Evolutionary conservation across 1,140 invertebrate species (phyloP), one percentile per base, ranked within the genome.

Genomic region (Zaprionus nigranus): DNA sequence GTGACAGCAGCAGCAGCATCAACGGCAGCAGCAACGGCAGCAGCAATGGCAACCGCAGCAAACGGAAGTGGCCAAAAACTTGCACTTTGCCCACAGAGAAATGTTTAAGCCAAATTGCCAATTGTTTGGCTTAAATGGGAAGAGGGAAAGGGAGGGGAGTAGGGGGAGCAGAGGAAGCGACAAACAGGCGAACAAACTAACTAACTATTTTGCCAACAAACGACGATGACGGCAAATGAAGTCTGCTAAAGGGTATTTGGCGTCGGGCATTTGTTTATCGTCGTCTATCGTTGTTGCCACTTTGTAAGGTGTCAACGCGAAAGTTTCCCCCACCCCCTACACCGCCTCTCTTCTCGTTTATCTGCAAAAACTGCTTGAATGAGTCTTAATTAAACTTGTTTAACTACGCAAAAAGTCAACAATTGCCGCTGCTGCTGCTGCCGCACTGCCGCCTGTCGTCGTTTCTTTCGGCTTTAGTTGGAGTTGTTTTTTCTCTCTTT

Each of bases 71-170:
- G 69, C 75, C 85, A 74, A 80, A 88, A 90, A 88, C 81, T 90
- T 88, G 78, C 75, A 77, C 78, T 84, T 80, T 69, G 70, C 28
- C 34, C 72, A 30, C 72, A 30, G 30, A 54, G 58, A 88, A 88
- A 76, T 84, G 81, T 81, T 70, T 90, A 81, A 88, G 83, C 81
- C 70, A 88, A 88, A 88, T 88, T 88, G 84, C 43, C 85, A 88
- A 88, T 84, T 88, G 81, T 90, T 75, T 54, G 68, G 67, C 62
- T 34, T 34, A 72, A 62, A 46, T 56, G 53, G 62, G 38, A 67
- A 53, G 30, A 54, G 3, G 2, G 9, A n/a, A n/a, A n/a, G 28
- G 7, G 28, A 9, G 28, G 28, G 0, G 2, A 7, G 28, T 1
- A 1, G 7, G 30, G 13, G 22, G 17, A 38, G 11, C 17, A 61